These are phyloP conservation scores for Anastatus disparis DNA, from an alignment of 1,140 invertebrate species.

Conservation along the genomic window DNA sequence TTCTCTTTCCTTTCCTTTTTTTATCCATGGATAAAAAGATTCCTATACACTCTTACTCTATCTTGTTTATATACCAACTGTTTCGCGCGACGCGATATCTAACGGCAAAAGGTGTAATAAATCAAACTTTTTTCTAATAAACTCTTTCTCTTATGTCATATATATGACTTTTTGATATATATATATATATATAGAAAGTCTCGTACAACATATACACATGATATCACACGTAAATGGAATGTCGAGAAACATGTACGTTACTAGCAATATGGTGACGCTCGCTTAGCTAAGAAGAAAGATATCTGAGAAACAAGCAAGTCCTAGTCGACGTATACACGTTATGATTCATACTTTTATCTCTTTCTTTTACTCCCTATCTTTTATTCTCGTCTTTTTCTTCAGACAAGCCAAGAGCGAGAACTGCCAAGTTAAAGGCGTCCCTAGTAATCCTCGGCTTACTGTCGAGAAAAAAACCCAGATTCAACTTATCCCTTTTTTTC, in stretches of 20 bases:
- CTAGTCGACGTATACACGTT: too few relatives aligned
- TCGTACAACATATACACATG: too few relatives aligned
- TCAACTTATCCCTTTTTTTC: conserved; percentile 52
- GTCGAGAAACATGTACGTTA: too few relatives aligned
- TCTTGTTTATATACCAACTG: conserved; percentile 38
- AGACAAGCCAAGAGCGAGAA: too few relatives aligned
- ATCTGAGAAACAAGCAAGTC: conserved; percentile 57
- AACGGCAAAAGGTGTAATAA: too few relatives aligned
- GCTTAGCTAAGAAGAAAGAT: conserved; percentile 51
- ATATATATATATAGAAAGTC: too few relatives aligned
- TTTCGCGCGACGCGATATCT: conserved; percentile 6
- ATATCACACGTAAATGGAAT: too few relatives aligned
- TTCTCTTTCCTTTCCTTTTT: too few relatives aligned
- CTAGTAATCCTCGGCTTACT: conserved; percentile 57
- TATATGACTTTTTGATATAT: too few relatives aligned
- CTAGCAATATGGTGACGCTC: conserved; percentile 56
- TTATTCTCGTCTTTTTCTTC: neutral
- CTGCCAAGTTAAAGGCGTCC: conserved; percentile 56
- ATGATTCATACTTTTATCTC: neutral
- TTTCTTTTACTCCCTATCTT: neutral
- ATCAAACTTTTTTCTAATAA: conserved; percentile 62
- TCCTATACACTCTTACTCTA: too few relatives aligned
- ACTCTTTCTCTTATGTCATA: too few relatives aligned
- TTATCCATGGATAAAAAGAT: too few relatives aligned
- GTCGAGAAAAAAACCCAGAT: conserved; percentile 58